Percentiles rank a stretch among this genome's conserved stretches.
Evolutionary conservation across 2,888 invertebrate genomes (phyloP).

Genomic region (Lymantria monacha): DNA sequence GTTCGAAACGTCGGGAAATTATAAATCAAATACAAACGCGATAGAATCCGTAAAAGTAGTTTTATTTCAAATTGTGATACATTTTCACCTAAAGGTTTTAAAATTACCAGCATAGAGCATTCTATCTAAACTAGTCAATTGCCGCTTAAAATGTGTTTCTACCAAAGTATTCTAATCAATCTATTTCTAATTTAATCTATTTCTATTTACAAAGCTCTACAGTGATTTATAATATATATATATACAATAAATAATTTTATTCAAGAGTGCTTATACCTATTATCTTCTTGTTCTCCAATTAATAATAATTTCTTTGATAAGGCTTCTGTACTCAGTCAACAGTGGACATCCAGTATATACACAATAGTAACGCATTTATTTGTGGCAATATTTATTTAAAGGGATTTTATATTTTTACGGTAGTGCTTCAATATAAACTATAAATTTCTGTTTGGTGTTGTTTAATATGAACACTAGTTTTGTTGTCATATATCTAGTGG

Average conservation of each 20-base stretch:
- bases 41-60: no score
- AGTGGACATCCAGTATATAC: slow-evolving; percentile 17
- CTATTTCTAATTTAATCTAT: no score
- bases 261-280: slow-evolving; percentile 6
- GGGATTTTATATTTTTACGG: background rate
- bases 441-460: background rate
- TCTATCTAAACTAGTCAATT: no score
- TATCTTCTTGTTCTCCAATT: slow-evolving; percentile 48
- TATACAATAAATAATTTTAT: background rate
- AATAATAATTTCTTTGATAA: slow-evolving; percentile 44
- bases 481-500: background rate
- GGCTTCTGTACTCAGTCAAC: slow-evolving; percentile 39
- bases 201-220: no score
- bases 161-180: no score
- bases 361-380: background rate
- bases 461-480: background rate
- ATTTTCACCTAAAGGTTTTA: no score
- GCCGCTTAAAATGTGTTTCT: no score
- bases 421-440: background rate
- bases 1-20: no score
- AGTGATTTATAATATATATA: background rate
- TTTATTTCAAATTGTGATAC: no score
- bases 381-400: background rate
- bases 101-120: no score
- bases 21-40: no score